Evolutionary conservation across 2,113 vertebrate genomes (phyloP).

Genomic region (Grus americana): DNA sequence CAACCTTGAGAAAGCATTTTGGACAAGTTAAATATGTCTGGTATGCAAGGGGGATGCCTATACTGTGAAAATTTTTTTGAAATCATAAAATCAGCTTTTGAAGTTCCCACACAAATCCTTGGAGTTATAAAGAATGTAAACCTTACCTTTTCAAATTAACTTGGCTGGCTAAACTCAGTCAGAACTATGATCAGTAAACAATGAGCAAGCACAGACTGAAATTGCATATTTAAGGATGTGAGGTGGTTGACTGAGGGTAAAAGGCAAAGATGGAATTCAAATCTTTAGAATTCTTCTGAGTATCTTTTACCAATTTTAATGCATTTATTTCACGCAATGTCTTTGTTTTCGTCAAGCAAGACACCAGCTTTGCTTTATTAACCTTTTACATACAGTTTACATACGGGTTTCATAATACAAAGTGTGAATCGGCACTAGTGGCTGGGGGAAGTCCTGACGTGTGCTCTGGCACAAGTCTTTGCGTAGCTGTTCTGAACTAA

Average conservation of each 20-base stretch:
- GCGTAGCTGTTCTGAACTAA: background rate
- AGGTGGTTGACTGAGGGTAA: background rate
- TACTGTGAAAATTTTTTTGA: background rate
- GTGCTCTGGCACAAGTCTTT: background rate
- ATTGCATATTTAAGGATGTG: background rate
- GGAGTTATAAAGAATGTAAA: background rate
- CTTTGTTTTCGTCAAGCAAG: slow-evolving; percentile 43
- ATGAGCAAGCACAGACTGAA: background rate
- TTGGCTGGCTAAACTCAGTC: background rate
- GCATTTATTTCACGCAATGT: background rate
- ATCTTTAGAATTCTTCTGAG: background rate
- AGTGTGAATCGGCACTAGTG: background rate
- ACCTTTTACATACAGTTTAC: background rate
- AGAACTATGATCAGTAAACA: background rate
- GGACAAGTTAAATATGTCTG: background rate
- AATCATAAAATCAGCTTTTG: background rate
- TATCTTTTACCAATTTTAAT: background rate
- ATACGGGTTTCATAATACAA: background rate
- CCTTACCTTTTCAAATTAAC: background rate
- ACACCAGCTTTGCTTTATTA: slow-evolving; percentile 4
- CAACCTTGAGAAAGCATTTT: background rate
- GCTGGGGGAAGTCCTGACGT: background rate
- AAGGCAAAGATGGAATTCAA: background rate
- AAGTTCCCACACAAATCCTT: background rate
- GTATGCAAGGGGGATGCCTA: background rate